Percentiles rank a stretch among this genome's conserved stretches.
phyloP scores from a whole-genome alignment of 2,797 vertebrate species.

The Microhierax caerulescens region DNA sequence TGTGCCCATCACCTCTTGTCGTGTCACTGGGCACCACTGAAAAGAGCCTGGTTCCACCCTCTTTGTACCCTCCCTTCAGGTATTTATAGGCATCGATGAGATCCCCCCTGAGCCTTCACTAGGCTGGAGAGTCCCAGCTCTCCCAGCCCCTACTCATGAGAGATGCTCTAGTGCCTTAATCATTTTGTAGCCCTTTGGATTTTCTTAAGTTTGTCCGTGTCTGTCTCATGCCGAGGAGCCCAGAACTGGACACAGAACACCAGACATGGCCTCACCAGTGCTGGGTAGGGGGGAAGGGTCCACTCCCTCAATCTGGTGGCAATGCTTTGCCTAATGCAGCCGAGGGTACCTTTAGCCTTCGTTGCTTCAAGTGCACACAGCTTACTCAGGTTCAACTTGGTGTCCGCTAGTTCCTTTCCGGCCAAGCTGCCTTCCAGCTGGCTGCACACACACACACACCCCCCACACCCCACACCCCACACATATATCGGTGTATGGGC shows the following conservation, averaged over 20 bases:
- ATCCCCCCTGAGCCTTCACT: background rate
- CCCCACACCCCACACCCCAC: no score
- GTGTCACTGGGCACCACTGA: background rate
- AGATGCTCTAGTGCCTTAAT: background rate
- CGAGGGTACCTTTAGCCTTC: accelerated
- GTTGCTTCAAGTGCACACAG: background rate
- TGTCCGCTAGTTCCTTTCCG: background rate
- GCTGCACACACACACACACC: no score
- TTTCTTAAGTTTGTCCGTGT: background rate
- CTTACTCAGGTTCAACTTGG: background rate
- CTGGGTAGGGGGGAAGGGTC: background rate
- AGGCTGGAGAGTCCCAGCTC: background rate
- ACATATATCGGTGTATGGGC: accelerated
- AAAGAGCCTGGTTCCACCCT: no score
- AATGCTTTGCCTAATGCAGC: background rate
- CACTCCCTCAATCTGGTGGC: accelerated
- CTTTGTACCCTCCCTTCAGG: background rate
- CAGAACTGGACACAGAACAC: background rate
- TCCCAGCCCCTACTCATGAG: background rate
- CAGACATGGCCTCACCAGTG: background rate
- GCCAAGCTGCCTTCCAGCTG: background rate
- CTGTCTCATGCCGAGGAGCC: background rate
- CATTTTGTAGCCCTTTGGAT: background rate
- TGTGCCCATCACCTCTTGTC: no score
- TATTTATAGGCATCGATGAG: background rate